These are phyloP conservation scores for Mystacides longicornis DNA, from an alignment of 2,888 invertebrate species.

Conservation along the genomic window DNA sequence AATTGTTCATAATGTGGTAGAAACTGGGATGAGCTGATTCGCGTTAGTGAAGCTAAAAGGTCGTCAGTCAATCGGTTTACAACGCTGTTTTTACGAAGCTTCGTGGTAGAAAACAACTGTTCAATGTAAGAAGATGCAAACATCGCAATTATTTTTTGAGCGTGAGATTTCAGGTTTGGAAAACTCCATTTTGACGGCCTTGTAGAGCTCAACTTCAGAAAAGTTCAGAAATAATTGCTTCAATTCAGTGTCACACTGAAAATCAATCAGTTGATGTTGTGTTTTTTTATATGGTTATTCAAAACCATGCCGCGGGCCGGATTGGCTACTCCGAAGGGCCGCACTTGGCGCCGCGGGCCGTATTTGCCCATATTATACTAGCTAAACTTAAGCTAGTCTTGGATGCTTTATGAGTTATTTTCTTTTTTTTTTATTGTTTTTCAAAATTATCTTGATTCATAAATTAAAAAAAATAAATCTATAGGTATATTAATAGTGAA, in stretches of 20 bases:
- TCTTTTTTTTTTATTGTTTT: neutral
- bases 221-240: neutral
- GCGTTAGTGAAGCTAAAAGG: slow-evolving; percentile 3
- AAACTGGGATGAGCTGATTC: slow-evolving; percentile 5
- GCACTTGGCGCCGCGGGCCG: neutral
- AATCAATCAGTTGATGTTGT: too few species aligned
- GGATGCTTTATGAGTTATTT: neutral
- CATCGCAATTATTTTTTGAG: neutral
- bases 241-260: neutral
- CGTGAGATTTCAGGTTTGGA: neutral
- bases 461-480: too few species aligned
- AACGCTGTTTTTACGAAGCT: neutral
- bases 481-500: too few species aligned
- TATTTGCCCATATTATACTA: neutral
- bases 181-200: neutral
- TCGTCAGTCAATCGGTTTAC: neutral
- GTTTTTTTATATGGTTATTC: too few species aligned
- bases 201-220: neutral
- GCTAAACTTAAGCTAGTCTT: too few species aligned
- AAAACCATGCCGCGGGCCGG: slow-evolving; percentile 1
- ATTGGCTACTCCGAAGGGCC: slow-evolving; percentile 2
- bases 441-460: too few species aligned
- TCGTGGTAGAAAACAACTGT: neutral
- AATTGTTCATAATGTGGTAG: neutral
- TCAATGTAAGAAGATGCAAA: neutral